These are phyloP conservation scores for Onychostoma macrolepis DNA, from an alignment of 2,113 vertebrate species.

Conservation along the genomic window DNA sequence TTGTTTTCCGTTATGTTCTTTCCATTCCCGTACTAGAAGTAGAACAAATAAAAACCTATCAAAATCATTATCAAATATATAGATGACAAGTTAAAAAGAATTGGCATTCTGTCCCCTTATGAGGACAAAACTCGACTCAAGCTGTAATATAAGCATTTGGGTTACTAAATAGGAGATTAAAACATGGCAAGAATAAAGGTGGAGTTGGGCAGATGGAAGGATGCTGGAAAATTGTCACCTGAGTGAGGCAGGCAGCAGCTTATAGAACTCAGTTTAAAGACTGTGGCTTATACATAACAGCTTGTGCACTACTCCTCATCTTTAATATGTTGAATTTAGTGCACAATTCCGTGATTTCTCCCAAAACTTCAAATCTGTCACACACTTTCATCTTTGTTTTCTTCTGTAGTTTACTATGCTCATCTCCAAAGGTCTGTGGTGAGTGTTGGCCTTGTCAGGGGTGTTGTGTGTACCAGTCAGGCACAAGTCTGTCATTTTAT, in stretches of 20 bases:
- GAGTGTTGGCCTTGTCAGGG: conserved; percentile 13
- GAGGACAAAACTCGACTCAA: not conserved
- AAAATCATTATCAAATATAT: not conserved
- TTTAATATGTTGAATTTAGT: not conserved
- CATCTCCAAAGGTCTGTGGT: not conserved
- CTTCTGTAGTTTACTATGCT: not conserved
- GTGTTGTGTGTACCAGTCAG: conserved; percentile 8
- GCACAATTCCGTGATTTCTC: not conserved
- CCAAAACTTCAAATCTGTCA: not conserved
- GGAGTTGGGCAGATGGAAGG: not conserved
- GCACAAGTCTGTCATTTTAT: conserved; percentile 20
- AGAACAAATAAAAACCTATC: not conserved
- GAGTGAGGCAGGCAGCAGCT: not conserved
- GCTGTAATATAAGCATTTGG: not conserved
- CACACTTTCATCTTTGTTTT: not conserved
- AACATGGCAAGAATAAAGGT: not conserved
- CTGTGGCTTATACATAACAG: not conserved
- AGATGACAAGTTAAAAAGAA: not conserved
- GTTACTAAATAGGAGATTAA: not conserved
- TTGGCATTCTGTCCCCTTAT: not conserved
- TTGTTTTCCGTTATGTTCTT: not conserved
- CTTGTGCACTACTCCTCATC: not conserved
- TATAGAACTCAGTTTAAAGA: not conserved
- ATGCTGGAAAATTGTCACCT: not conserved
- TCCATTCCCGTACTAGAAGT: not conserved